Evolutionary conservation across 2,888 invertebrate species (phyloP).

Genomic region (Melikaiella ostensackeni): DNA sequence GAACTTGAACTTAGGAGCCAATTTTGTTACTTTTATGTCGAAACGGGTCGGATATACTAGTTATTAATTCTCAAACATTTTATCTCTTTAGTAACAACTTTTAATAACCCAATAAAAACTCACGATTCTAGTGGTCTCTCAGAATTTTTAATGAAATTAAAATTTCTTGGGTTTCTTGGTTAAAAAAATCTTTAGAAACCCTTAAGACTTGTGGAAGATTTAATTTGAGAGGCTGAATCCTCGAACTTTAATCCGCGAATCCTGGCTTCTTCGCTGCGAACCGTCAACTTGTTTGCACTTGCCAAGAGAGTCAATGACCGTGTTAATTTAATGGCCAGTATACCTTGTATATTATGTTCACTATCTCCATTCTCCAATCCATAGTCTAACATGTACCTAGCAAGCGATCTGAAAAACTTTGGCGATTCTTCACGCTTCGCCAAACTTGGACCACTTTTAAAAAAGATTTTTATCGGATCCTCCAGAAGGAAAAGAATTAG

Average conservation of each 20-base stretch:
- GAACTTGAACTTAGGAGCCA: not conserved
- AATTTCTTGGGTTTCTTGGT: conserved; percentile 14
- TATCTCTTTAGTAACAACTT: not conserved
- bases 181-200: not conserved
- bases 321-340: conserved; percentile 58
- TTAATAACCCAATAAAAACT: conserved; percentile 1
- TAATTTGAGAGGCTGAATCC: conserved; percentile 58
- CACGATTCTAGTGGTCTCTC: not conserved
- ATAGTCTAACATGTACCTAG: not conserved
- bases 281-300: conserved; percentile 54
- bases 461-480: conserved; percentile 7
- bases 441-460: not conserved
- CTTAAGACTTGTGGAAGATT: conserved; percentile 49
- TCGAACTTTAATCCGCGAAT: conserved; percentile 56
- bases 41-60: not conserved
- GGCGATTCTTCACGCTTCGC: conserved; percentile 10
- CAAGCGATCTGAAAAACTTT: conserved; percentile 24
- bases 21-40: not conserved
- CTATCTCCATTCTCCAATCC: not conserved
- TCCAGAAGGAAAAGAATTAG: not conserved
- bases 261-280: conserved; percentile 47
- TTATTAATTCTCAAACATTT: not conserved
- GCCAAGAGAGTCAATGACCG: conserved; percentile 58
- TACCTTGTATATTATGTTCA: conserved; percentile 32
- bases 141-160: not conserved